These are phyloP conservation scores for Trinectes maculatus DNA, from an alignment of 2,113 vertebrate species.

Conservation along the genomic window DNA sequence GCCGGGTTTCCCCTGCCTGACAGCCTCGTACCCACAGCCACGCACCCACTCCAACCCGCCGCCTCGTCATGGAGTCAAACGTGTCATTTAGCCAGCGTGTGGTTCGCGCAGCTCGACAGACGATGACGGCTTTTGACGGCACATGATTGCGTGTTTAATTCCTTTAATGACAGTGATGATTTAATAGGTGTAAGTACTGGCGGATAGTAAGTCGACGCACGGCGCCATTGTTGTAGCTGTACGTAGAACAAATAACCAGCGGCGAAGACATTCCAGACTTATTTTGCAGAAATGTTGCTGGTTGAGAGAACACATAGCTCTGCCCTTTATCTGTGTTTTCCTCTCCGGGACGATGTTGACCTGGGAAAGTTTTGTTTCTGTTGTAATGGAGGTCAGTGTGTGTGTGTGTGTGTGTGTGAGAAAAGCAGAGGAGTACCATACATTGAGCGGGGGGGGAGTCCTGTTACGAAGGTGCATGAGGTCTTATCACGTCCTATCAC, in stretches of 20 bases:
- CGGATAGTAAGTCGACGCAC: not conserved
- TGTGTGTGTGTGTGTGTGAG: conserved; percentile 50
- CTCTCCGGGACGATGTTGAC: conserved; percentile 64
- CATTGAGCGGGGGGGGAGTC: conserved; percentile 40
- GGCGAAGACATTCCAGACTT: conserved; percentile 55
- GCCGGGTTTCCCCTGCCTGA: conserved; percentile 41
- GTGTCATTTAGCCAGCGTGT: conserved; percentile 26
- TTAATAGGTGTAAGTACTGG: conserved; percentile 17
- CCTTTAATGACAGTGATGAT: conserved; percentile 24
- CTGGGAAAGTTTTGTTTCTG: conserved; percentile 78
- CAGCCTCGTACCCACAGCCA: conserved; percentile 49
- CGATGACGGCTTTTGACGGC: conserved; percentile 6
- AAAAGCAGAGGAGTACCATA: conserved; percentile 49
- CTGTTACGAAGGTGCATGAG: conserved; percentile 36
- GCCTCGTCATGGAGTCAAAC: conserved; percentile 17
- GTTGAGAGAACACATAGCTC: conserved; percentile 70
- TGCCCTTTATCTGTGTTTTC: conserved; percentile 76
- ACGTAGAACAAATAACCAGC: conserved; percentile 35
- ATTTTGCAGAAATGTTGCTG: conserved; percentile 47
- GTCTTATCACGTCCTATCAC: conserved; percentile 70
- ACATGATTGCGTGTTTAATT: conserved; percentile 21
- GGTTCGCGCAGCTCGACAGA: conserved; percentile 15
- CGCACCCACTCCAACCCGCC: conserved; percentile 13
- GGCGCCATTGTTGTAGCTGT: conserved; percentile 15
- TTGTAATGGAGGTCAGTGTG: conserved; percentile 78